Percentiles rank a stretch among this genome's conserved stretches.
These are phyloP conservation scores for Palloptera scutellata DNA, from an alignment of 2,888 invertebrate species.

Conservation along the genomic window DNA sequence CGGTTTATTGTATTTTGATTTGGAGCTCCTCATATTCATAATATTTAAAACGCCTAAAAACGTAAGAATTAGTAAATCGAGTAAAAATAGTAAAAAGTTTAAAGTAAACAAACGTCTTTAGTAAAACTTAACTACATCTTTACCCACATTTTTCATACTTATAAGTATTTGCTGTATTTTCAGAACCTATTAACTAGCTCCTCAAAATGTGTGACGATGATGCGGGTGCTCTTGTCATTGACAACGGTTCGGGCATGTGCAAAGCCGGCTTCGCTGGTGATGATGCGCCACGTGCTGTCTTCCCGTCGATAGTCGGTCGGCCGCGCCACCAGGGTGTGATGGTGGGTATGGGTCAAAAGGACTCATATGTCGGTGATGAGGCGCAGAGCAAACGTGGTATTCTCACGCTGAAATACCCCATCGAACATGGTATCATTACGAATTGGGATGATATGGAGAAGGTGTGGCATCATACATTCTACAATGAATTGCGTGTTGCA, in stretches of 20 bases:
- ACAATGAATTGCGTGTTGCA: slow-evolving; percentile 95
- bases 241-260: slow-evolving; percentile 98
- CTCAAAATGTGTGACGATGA: slow-evolving; percentile 87
- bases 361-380: slow-evolving; percentile 95
- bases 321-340: slow-evolving; percentile 93
- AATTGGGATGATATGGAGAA: slow-evolving; percentile 99
- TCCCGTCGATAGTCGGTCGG: slow-evolving; percentile 94
- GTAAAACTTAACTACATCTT: too few relatives aligned
- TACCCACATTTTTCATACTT: too few relatives aligned
- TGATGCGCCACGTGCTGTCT: slow-evolving; percentile 89
- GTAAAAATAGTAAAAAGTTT: too few relatives aligned
- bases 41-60: too few relatives aligned
- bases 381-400: slow-evolving; percentile 97
- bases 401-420: slow-evolving; percentile 93
- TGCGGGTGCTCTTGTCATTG: slow-evolving; percentile 91
- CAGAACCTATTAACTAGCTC: slow-evolving; percentile 39
- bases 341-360: slow-evolving; percentile 99
- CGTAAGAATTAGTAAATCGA: too few relatives aligned
- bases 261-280: slow-evolving; percentile 97
- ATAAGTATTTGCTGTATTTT: too few relatives aligned
- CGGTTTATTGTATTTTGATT: too few relatives aligned
- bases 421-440: slow-evolving; percentile 96
- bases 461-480: slow-evolving; percentile 99
- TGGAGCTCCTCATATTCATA: too few relatives aligned
- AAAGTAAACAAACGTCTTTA: too few relatives aligned